These are phyloP conservation scores for Scolanthus callimorphus DNA, from an alignment of 92 coral and sea anemone species.

Conservation along the genomic window DNA sequence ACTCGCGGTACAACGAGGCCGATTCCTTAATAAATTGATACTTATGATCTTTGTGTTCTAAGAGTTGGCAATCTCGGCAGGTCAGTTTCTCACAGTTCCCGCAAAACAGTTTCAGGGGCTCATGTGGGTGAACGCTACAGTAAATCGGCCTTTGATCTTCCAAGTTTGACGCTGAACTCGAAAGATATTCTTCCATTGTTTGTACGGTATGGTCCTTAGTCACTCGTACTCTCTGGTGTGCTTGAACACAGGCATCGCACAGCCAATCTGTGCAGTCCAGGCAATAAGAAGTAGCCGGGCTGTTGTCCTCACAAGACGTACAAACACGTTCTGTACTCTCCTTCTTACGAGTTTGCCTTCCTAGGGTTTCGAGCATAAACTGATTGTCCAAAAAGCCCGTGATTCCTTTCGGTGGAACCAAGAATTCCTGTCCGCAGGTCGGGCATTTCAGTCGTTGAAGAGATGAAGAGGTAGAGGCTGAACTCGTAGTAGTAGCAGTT, in stretches of 20 bases:
- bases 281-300: conserved; percentile 93
- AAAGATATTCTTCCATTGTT: conserved; percentile 79
- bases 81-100: conserved; percentile 94
- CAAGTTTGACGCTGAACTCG: conserved; percentile 42
- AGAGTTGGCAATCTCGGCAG: conserved; percentile 95
- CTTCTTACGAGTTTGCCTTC: conserved; percentile 61
- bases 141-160: conserved; percentile 80
- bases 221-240: conserved; percentile 93
- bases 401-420: conserved; percentile 91
- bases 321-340: conserved; percentile 79
- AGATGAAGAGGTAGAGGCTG: conserved; percentile 48
- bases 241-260: conserved; percentile 97
- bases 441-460: conserved; percentile 91
- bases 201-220: conserved; percentile 94
- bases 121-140: conserved; percentile 82
- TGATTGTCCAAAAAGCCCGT: conserved; percentile 92
- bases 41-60: conserved; percentile 87
- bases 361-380: conserved; percentile 81
- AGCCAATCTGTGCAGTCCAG: conserved; percentile 97
- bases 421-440: conserved; percentile 96
- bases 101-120: conserved; percentile 87
- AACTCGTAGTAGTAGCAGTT: conserved; percentile 27
- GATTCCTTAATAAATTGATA: conserved; percentile 91
- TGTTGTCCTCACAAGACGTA: conserved; percentile 98
- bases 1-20: conserved; percentile 75